Evolutionary conservation across 1,140 invertebrate genomes (phyloP), one percentile per base, ranked within the genome.

Genomic region (Drosophila bocki): DNA sequence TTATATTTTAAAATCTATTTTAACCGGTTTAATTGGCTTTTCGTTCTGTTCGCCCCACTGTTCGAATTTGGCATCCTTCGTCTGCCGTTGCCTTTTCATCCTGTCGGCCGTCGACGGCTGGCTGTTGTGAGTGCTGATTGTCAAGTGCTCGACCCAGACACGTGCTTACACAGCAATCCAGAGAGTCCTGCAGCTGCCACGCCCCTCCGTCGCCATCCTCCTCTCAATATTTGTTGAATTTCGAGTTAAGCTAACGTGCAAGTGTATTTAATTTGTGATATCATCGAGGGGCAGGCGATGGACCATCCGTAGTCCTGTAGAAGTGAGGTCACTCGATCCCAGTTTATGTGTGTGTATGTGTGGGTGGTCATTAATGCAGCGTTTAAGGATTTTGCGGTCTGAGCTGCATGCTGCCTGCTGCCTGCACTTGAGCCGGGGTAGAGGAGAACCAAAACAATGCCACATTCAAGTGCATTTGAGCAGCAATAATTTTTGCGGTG

Each of bases 401-500:
- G 50, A 47, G 17, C 45, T 51, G 32, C 72, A 67, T 45, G 51
- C 33, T 54, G 51, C 42, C 9, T 12, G 32, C 26, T 54, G 33
- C 22, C 22, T 7, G 17, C 64, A 75, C 47, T 51, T 26, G 19
- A 64, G 35, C 15, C 26, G 29, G 42, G 42, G 33, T 12, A 29
- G 37, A 56, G 59, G 29, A 35, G 61, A 41, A 22, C 32, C 67
- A 42, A 75, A 85, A 76, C 79, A 87, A 84, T 78, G 77, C 57
- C 64, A 51, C 82, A 88, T 88, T 88, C 81, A 85, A 90, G 85
- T 88, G 85, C 85, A 88, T 88, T 88, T 90, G 68, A 88, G 85
- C 86, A 78, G 85, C 85, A 88, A 88, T 88, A 88, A 88, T 88
- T 90, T 86, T 90, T 88, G 85, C 71, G 85, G 85, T 90, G 80